Base-by-base conservation (phyloP, 2,113 vertebrate species). In the Pachycephala philippinensis region DNA sequence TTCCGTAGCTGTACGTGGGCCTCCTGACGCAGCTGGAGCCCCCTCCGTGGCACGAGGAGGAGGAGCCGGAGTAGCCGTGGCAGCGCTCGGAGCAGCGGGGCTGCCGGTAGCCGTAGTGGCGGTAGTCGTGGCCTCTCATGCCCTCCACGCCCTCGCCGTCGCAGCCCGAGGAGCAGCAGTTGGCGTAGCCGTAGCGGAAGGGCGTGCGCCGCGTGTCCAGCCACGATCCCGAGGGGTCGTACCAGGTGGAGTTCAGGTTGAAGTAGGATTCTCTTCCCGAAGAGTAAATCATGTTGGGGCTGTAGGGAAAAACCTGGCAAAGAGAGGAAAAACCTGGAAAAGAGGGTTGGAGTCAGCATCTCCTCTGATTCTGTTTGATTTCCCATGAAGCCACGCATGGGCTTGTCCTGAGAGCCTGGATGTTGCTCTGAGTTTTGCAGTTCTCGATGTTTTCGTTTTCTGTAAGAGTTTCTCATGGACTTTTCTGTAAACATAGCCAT, bases 191-290 rank as follows among this genome's bases (percentile, higher is more conserved):
- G 1, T 97, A 97, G 77, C 88, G 66, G 85, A 97, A 96, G 0
- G 97, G 97, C 0, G 96, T 97, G 35, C 96, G 91, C 10, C 91
- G 87, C 0, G 94, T 97, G 70, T 97, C 97, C 87, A 97, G 50
- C 97, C 97, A 97, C 4, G 96, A 97, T 0, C 97, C 97, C 0
- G 96, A 11, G 1, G 97, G 97, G 2, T 96, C 96, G 2, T 97
- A 97, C 96, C 96, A 97, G 5, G 96, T 95, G 13, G 97, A 97
- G 54, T 97, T 97, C 33, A 93, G 39, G 94, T 96, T 97, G 95
- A 96, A 97, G 94, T 21, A 97, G 0, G 95, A 96, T 37, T 97
- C 96, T 53, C 95, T 94, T n/a, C 97, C 97, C 0, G 97, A 97
- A 28, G 97, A 97, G 57, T 72, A 96, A 6, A 84, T 96, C 97